Evolutionary conservation across 2,888 invertebrate species (phyloP).

Genomic region (Vesta saturnalis): DNA sequence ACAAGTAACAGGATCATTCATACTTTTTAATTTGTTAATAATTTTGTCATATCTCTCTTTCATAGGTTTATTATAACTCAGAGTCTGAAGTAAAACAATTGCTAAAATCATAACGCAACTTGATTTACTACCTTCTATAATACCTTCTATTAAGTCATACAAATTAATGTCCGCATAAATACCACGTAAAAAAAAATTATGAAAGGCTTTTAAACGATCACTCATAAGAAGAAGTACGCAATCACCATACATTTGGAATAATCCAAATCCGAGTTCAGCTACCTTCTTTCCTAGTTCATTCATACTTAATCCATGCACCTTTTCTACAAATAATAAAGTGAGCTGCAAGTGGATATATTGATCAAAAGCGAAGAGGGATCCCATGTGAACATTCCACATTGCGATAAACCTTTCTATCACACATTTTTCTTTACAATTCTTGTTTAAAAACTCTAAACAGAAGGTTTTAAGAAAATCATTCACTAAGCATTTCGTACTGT

Average conservation of each 20-base stretch:
- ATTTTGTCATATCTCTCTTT: not conserved
- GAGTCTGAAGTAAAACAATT: not conserved
- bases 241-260: not conserved
- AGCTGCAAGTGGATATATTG: constrained; percentile 16
- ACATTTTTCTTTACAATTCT: not conserved
- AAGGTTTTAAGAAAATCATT: constrained; percentile 5
- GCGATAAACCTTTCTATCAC: not conserved
- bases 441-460: constrained; percentile 5
- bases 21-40: not conserved
- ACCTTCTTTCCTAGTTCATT: constrained; percentile 6
- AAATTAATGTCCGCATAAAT: not conserved
- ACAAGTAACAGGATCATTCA: not conserved
- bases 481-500: not conserved
- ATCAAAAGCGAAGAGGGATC: constrained; percentile 11
- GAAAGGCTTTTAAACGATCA: not conserved
- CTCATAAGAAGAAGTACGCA: not conserved
- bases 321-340: constrained; percentile 7
- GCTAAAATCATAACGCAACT: not conserved
- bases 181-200: not conserved
- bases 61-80: not conserved
- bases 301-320: not conserved
- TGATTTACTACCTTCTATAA: not conserved
- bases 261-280: not conserved
- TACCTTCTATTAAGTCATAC: not conserved
- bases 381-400: constrained; percentile 4